Base-by-base conservation (phyloP, 2,888 invertebrate genomes). In the Synanthedon tipuliformis region DNA sequence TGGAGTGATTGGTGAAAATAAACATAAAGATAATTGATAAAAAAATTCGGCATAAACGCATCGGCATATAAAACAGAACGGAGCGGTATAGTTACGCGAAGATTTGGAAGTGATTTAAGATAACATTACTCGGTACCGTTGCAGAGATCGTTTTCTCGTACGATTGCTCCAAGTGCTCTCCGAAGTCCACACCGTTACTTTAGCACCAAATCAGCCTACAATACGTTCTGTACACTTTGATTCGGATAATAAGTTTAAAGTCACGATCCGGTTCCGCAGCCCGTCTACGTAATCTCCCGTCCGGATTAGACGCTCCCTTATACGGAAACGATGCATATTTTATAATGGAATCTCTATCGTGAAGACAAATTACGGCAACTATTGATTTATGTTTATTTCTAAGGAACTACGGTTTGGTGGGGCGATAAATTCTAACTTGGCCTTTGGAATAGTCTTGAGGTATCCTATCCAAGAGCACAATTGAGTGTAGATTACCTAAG, bases 151-250 rank as follows among this genome's bases (percentile, higher is more conserved):
- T 71, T 78, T 68, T 71, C 71, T 71, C 62, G 66, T 68, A 68
- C 73, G 70, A 73, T 71, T 69, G 75, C 70, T 62, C 45, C 45
- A 45, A 59, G 63, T 52, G 55, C 56, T 40, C 56, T 50, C 45
- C 56, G 53, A 48, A 18, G 13, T 53, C 53, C 55, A 53, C 53
- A 53, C 81, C 80, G 81, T 81, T 81, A 80, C 67, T 72, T 76
- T 77, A 78, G 76, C 84, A 73, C 83, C 82, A 81, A 86, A 86
- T 84, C 85, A 83, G 81, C 81, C 75, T 78, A 79, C 82, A 81
- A 81, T 82, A 75, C 76, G 71, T 72, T 75, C 73, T 69, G 66
- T 70, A 71, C 75, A 72, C 72, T 78, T 75, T 78, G 79, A 81
- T 81, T 80, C 76, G 80, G 79, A 81, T 82, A 83, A 80, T 81